A percentile compares a stretch with the other conserved stretches of the same genome.
These are phyloP conservation scores for Rhodinocichla rosea DNA, from an alignment of 2,113 vertebrate species.

Conservation along the genomic window DNA sequence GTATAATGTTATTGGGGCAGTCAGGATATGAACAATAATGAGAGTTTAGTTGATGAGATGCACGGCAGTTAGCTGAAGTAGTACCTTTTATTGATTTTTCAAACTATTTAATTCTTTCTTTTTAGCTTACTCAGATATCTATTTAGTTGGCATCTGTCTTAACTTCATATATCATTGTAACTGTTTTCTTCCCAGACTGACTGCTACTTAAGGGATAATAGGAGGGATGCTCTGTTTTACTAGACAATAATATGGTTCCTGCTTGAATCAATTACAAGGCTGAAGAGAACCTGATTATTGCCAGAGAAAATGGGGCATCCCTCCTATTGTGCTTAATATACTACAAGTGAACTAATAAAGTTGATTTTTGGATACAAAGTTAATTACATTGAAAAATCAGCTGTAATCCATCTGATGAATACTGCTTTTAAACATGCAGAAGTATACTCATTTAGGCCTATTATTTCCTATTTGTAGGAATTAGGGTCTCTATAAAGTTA, in stretches of 20 bases:
- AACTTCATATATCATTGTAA: slow-evolving; percentile 77
- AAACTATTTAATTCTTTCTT: slow-evolving; percentile 70
- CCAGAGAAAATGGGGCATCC: slow-evolving; percentile 66
- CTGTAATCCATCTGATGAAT: slow-evolving; percentile 66
- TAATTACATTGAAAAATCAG: slow-evolving; percentile 77
- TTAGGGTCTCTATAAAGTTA: slow-evolving; percentile 62
- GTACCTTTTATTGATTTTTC: slow-evolving; percentile 72
- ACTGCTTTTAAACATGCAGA: slow-evolving; percentile 67
- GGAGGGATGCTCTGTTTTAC: slow-evolving; percentile 68
- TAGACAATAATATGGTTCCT: slow-evolving; percentile 66
- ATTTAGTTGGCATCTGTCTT: slow-evolving; percentile 75
- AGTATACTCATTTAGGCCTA: slow-evolving; percentile 68
- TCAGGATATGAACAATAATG: slow-evolving; percentile 23
- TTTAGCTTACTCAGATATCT: slow-evolving; percentile 70
- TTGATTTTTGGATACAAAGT: slow-evolving; percentile 75
- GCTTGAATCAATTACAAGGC: slow-evolving; percentile 69
- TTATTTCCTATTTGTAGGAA: slow-evolving; percentile 71
- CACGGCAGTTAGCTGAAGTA: slow-evolving; percentile 16
- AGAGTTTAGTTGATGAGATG: slow-evolving; percentile 25
- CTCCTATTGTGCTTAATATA: slow-evolving; percentile 66
- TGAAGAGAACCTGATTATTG: slow-evolving; percentile 71
- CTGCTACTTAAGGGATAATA: slow-evolving; percentile 72
- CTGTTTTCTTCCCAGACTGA: slow-evolving; percentile 68
- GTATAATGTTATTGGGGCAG: not conserved
- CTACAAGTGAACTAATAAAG: slow-evolving; percentile 70